Evolutionary conservation across 2,113 vertebrate genomes (phyloP).

Genomic region (Pan paniscus): DNA sequence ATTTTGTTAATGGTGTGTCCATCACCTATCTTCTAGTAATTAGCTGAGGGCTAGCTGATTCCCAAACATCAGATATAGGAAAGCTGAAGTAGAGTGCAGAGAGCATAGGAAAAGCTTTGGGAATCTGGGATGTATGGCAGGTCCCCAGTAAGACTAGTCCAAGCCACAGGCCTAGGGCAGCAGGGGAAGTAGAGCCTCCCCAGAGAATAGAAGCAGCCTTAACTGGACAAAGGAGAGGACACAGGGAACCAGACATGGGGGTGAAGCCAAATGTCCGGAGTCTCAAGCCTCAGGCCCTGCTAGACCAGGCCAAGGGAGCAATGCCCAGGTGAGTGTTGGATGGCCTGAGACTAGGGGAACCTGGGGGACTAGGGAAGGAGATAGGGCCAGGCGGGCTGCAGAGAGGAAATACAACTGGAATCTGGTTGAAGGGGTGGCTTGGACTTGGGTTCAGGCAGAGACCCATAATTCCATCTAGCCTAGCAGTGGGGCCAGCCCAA

Average conservation of each 20-base stretch:
- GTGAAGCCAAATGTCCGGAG: not conserved
- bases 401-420: not conserved
- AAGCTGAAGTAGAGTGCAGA: not conserved
- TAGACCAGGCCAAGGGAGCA: not conserved
- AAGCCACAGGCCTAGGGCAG: not conserved
- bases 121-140: not conserved
- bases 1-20: not conserved
- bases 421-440: not conserved
- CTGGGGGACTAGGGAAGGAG: not conserved
- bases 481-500: not conserved
- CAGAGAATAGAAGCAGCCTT: not conserved
- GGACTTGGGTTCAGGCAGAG: not conserved
- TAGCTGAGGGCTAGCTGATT: not conserved
- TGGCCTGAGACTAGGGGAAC: not conserved
- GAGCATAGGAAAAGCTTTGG: not conserved
- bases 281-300: not conserved
- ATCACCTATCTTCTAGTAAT: not conserved
- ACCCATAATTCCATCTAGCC: not conserved
- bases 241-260: not conserved
- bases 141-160: not conserved
- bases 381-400: not conserved
- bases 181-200: not conserved
- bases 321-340: not conserved
- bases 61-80: not conserved
- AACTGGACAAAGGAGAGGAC: not conserved